Evolutionary conservation across 2,888 invertebrate species (phyloP).

Genomic region (Lepidochrysops patricia): DNA sequence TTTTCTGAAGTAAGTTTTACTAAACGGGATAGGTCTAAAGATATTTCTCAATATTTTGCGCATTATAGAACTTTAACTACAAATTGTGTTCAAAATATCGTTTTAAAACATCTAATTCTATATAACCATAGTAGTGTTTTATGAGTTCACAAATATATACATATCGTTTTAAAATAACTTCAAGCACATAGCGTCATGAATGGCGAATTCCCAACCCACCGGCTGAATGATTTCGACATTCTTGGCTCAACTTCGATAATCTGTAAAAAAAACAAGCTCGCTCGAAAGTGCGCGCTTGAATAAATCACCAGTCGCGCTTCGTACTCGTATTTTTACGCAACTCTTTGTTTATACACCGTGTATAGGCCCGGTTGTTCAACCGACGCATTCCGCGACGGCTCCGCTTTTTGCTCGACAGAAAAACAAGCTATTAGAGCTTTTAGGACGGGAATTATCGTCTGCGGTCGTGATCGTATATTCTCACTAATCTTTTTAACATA

Average conservation of each 20-base stretch:
- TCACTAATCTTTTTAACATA: slow-evolving; percentile 9
- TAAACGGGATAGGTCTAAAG: no score
- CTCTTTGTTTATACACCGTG: slow-evolving; percentile 64
- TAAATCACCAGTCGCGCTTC: slow-evolving; percentile 52
- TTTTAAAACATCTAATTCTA: no score
- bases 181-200: slow-evolving; percentile 56
- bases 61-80: no score
- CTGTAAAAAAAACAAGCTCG: slow-evolving; percentile 58
- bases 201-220: slow-evolving; percentile 71
- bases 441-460: slow-evolving; percentile 61
- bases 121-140: neutral
- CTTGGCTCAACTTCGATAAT: slow-evolving; percentile 70
- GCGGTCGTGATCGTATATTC: slow-evolving; percentile 37
- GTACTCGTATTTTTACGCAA: slow-evolving; percentile 71
- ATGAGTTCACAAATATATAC: neutral
- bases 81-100: no score
- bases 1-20: no score
- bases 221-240: slow-evolving; percentile 74
- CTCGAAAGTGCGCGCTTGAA: slow-evolving; percentile 54
- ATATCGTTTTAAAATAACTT: slow-evolving; percentile 29
- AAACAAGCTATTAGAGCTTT: slow-evolving; percentile 64
- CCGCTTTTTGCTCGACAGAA: slow-evolving; percentile 61
- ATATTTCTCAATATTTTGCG: no score
- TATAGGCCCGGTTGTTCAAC: slow-evolving; percentile 67
- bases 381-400: slow-evolving; percentile 68